Evolutionary conservation across 2,113 vertebrate species (phyloP), one percentile per base, ranked within the genome.

Genomic region (Clarias gariepinus): DNA sequence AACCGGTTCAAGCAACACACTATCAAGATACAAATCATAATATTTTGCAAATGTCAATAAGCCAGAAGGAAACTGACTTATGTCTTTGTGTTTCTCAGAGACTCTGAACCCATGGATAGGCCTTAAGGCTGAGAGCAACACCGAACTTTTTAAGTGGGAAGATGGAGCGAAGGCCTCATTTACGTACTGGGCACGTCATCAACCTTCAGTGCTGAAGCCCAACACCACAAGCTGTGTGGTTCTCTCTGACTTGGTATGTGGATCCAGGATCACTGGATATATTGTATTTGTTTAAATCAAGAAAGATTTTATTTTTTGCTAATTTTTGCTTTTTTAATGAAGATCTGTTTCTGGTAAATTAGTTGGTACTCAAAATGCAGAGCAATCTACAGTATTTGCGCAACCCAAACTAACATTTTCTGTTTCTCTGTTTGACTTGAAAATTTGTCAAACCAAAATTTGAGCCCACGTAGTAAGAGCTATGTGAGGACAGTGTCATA

Each of bases 131-230:
- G 61, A 87, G 0, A 91, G 92, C 3, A 90, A 83, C 41, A 91
- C 94, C 19, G 87, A 96, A 0, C 79, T 96, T 80, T 98, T 97
- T 90, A 94, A 92, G 30, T 99, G 98, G 98, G 93, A 93, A 3
- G 95, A 98, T 93, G 18, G 9, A 8, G 91, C 93, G 0, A 89
- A 94, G 9, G 94, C 97, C 52, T 94, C 92, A 57, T 97, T 98
- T 87, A 98, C 97, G 0, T 96, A 96, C 28, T 99, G 98, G 98
- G 94, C 92, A 89, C 91, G 92, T 78, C 93, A 95, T 91, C 94
- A 99, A 64, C 98, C 98, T 0, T 6, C 81, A 64, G 36, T 80
- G 3, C 93, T 94, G 87, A 85, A 96, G 86, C 91, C 90, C 63
- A 91, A 89, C 86, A 92, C 96, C 36, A 91, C 91, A 94, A 83